A percentile compares a stretch with the other conserved stretches of the same genome.
These are phyloP conservation scores for Tholera decimalis DNA, from an alignment of 2,888 invertebrate genomes.

Conservation along the genomic window DNA sequence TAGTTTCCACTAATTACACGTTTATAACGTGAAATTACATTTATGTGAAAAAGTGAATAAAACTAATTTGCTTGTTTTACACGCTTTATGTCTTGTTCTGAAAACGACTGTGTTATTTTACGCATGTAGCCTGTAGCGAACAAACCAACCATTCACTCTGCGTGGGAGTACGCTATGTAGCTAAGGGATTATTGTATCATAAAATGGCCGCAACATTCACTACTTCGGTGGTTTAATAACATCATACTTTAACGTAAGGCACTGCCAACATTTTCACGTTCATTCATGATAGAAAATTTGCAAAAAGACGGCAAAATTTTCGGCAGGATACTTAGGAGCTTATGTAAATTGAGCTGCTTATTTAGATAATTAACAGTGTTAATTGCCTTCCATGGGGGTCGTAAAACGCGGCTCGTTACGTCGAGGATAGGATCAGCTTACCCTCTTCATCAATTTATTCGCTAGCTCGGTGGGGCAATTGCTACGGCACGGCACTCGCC, in stretches of 20 bases:
- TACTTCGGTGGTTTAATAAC: slow-evolving; percentile 21
- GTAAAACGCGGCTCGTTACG: slow-evolving; percentile 16
- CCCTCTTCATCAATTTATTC: slow-evolving; percentile 12
- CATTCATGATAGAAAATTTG: slow-evolving; percentile 5
- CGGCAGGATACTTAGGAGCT: slow-evolving; percentile 15
- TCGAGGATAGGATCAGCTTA: slow-evolving; percentile 26
- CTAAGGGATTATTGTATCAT: slow-evolving; percentile 40
- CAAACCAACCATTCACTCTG: slow-evolving; percentile 25
- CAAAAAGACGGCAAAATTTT: neutral
- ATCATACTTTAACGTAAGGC: slow-evolving; percentile 23
- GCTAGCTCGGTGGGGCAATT: neutral
- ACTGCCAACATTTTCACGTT: slow-evolving; percentile 9
- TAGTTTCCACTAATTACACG: neutral
- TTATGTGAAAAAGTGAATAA: neutral
- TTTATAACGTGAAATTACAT: too few relatives aligned
- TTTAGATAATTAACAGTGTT: slow-evolving; percentile 21
- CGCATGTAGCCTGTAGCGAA: slow-evolving; percentile 18
- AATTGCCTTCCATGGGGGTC: slow-evolving; percentile 26
- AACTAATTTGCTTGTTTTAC: slow-evolving; percentile 1
- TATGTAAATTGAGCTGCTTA: slow-evolving; percentile 31
- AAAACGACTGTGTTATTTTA: slow-evolving; percentile 19
- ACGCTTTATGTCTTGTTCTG: slow-evolving; percentile 9
- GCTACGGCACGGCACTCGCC: slow-evolving; percentile 3
- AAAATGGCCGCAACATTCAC: slow-evolving; percentile 33
- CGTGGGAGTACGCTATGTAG: slow-evolving; percentile 37